A percentile compares a stretch with the other conserved stretches of the same genome.
Evolutionary conservation across 1,140 invertebrate genomes (phyloP).

Genomic region (Muscidifurax raptorellus): DNA sequence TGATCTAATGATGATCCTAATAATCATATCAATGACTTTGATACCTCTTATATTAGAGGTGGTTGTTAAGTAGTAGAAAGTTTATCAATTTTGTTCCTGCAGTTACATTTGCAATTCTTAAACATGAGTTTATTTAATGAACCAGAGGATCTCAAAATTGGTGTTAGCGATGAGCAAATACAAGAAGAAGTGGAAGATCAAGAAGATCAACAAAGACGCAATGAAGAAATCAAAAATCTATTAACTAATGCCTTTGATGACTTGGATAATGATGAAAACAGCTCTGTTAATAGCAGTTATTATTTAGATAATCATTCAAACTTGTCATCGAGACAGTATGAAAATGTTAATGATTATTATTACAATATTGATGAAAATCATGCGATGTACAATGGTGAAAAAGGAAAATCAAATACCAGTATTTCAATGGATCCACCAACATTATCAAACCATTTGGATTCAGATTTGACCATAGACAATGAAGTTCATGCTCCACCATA

Average conservation of each 20-base stretch:
- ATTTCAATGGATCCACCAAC: background rate
- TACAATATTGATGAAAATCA: background rate
- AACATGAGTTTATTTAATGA: background rate
- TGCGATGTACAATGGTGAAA: background rate
- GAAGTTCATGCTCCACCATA: background rate
- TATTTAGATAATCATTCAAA: background rate
- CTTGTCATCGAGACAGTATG: constrained; percentile 60
- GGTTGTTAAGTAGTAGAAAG: background rate
- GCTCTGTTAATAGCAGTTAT: constrained; percentile 67
- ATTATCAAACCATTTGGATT: background rate
- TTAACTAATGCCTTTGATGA: constrained; percentile 68
- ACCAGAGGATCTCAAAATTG: background rate
- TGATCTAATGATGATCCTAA: background rate
- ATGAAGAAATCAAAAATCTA: constrained; percentile 69
- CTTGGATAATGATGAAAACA: constrained; percentile 68
- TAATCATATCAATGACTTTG: background rate
- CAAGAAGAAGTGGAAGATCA: constrained; percentile 71
- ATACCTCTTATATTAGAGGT: background rate
- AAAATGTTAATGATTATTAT: constrained; percentile 42
- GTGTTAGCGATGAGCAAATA: background rate
- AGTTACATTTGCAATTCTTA: background rate
- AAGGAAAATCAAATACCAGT: background rate
- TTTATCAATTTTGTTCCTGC: background rate
- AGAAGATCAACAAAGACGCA: constrained; percentile 65
- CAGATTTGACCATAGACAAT: background rate